phyloP scores from a whole-genome alignment of 1,140 invertebrate genomes.

The Lucilia cuprina region DNA sequence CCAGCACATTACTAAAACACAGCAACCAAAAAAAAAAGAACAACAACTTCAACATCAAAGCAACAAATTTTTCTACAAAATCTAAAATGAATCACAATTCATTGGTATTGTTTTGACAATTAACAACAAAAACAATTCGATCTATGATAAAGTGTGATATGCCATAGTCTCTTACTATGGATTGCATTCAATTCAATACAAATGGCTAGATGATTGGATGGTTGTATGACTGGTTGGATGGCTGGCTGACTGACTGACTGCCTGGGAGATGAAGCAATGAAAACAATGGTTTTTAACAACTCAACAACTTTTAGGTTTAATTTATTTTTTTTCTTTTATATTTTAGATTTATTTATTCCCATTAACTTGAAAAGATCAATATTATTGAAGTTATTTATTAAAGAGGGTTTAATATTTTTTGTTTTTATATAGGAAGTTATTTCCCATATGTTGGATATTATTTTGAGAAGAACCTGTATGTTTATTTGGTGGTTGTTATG shows the following conservation, averaged over 20 bases:
- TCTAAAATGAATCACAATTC: conserved; percentile 30
- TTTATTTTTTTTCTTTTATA: neutral
- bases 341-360: neutral
- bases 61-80: conserved; percentile 31
- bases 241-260: neutral
- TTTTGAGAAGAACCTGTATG: neutral
- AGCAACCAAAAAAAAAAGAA: neutral
- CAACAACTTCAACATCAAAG: conserved; percentile 18
- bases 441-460: neutral
- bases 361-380: neutral
- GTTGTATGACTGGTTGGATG: neutral
- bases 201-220: neutral
- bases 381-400: neutral
- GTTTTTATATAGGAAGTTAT: neutral
- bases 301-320: neutral
- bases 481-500: neutral
- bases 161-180: neutral
- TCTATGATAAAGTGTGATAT: conserved; percentile 25
- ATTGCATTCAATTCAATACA: neutral
- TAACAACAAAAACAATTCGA: conserved; percentile 31
- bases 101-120: conserved; percentile 34
- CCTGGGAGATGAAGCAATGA: neutral
- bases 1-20: neutral
- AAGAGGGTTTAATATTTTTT: neutral
- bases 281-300: neutral